These are phyloP conservation scores for Mastomys coucha DNA, from an alignment of 2,113 vertebrate species.

Conservation along the genomic window DNA sequence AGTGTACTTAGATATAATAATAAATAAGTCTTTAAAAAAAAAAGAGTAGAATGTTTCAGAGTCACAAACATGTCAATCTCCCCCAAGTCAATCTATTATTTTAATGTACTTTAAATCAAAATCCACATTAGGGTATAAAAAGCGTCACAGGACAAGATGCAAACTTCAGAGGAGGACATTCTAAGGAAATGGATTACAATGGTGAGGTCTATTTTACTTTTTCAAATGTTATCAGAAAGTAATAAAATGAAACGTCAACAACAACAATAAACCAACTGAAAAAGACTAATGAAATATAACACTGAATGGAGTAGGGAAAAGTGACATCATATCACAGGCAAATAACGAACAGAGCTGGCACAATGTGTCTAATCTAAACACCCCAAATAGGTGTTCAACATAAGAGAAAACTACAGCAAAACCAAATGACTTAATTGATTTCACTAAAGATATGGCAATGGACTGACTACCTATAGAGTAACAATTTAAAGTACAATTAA, in stretches of 20 bases:
- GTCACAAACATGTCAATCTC: background rate
- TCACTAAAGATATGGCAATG: too few relatives aligned
- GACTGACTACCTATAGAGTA: too few relatives aligned
- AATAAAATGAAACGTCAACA: background rate
- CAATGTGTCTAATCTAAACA: background rate
- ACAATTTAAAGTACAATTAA: too few relatives aligned
- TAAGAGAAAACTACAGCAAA: too few relatives aligned
- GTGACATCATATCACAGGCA: background rate
- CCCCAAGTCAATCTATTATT: background rate
- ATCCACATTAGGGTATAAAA: background rate
- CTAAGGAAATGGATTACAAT: background rate
- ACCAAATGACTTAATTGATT: too few relatives aligned
- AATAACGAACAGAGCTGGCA: background rate
- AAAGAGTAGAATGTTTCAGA: background rate
- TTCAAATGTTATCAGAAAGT: background rate
- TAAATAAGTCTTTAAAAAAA: too few relatives aligned
- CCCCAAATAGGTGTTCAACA: too few relatives aligned
- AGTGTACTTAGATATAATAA: too few relatives aligned
- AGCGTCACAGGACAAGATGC: background rate
- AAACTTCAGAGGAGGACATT: background rate
- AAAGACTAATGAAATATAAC: background rate
- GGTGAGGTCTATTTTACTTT: background rate
- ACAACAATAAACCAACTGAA: background rate
- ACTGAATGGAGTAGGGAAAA: fast-evolving
- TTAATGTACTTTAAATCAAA: background rate